Conservation (phyloP, 2,113 vertebrate genomes). For the Brachyhypopomus occidentalis region DNA sequence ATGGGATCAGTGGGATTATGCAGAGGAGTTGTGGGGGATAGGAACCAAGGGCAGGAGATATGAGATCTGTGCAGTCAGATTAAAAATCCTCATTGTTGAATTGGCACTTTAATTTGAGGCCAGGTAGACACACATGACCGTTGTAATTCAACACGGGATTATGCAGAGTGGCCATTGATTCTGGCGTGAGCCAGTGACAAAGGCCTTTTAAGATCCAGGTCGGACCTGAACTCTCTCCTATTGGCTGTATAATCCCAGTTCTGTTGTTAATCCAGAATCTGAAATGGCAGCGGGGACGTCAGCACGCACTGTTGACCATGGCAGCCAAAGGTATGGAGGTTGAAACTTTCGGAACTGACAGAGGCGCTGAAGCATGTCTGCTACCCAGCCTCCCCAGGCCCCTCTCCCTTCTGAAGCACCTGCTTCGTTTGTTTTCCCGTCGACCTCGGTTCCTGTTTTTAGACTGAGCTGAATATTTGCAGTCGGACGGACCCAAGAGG, state of each 20-base stretch:
- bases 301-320: conserved; percentile 46
- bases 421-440: neutral
- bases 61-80: too few relatives aligned
- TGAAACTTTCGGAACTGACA: conserved; percentile 49
- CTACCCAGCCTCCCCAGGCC: too few relatives aligned
- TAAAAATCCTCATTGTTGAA: too few relatives aligned
- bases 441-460: neutral
- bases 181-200: too few relatives aligned
- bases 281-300: conserved; percentile 51
- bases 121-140: too few relatives aligned
- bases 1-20: neutral
- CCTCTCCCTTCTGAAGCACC: neutral
- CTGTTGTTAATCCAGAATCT: conserved; percentile 46
- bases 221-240: neutral
- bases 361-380: conserved; percentile 8
- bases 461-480: neutral
- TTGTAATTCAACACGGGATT: too few relatives aligned
- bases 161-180: too few relatives aligned
- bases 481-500: neutral
- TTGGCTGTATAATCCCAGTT: conserved; percentile 30
- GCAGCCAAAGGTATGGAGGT: conserved; percentile 44
- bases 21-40: neutral
- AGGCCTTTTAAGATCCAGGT: too few relatives aligned
- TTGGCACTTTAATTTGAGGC: too few relatives aligned
- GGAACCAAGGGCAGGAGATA: neutral